Evolutionary conservation across 2,888 invertebrate species (phyloP).

Genomic region (Heliconius sara): DNA sequence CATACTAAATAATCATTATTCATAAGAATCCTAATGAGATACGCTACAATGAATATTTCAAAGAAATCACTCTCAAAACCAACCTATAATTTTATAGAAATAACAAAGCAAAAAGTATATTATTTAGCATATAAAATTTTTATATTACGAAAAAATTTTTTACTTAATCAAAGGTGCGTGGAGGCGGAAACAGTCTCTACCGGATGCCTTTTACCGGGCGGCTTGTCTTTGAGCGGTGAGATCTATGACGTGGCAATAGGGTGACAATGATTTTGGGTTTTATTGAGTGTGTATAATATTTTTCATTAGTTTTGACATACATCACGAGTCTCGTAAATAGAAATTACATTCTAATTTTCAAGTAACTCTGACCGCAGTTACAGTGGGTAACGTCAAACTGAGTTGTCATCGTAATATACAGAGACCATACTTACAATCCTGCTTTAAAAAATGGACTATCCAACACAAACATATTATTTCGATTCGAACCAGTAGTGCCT

Average conservation of each 20-base stretch:
- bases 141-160: slow-evolving; percentile 54
- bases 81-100: background rate
- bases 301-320: background rate
- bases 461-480: too few relatives aligned
- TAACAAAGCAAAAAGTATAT: slow-evolving; percentile 11
- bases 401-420: too few relatives aligned
- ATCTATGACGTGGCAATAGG: slow-evolving; percentile 66
- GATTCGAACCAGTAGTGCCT: too few relatives aligned
- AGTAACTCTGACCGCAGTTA: too few relatives aligned
- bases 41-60: background rate
- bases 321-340: too few relatives aligned
- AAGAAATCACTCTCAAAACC: background rate
- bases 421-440: too few relatives aligned
- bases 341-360: too few relatives aligned
- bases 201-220: slow-evolving; percentile 74
- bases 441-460: too few relatives aligned
- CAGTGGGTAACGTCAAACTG: too few relatives aligned
- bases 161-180: slow-evolving; percentile 81
- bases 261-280: slow-evolving; percentile 53
- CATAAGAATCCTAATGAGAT: background rate
- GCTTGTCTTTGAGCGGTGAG: slow-evolving; percentile 74
- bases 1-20: too few relatives aligned
- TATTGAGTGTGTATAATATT: background rate
- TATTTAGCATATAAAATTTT: slow-evolving; percentile 17
- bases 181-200: slow-evolving; percentile 76